Evolutionary conservation across 37 sponge, comb jelly and placozoan genomes (phyloP).

Genomic region (Aplysina aerophoba): DNA sequence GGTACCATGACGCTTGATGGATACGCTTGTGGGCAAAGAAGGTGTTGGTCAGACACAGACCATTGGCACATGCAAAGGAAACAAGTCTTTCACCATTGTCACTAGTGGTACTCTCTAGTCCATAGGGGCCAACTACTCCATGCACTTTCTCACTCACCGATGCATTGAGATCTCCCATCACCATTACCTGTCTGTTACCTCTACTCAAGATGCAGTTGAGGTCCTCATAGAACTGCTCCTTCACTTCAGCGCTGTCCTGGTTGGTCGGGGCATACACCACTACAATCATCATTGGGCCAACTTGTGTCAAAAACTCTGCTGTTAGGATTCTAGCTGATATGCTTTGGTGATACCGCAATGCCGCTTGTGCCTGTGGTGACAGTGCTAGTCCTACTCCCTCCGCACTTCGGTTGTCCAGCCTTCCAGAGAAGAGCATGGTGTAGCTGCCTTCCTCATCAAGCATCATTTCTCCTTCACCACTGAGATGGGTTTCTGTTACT

Average conservation of each 20-base stretch:
- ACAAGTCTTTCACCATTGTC: constrained; percentile 14
- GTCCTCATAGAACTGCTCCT: constrained; percentile 25
- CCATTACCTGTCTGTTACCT: constrained; percentile 22
- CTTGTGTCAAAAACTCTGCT: constrained; percentile 3
- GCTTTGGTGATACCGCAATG: constrained; percentile 11
- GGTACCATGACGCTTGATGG: no score
- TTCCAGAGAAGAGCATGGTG: constrained; percentile 14
- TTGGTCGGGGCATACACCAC: constrained; percentile 22
- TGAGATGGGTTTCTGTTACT: constrained; percentile 24
- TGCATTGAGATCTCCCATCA: constrained; percentile 16
- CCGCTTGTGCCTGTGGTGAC: constrained; percentile 25
- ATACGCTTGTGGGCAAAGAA: no score
- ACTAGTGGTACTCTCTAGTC: constrained; percentile 11
- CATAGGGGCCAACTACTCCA: constrained; percentile 19
- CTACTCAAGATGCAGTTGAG: not conserved
- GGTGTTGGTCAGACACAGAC: constrained; percentile 12
- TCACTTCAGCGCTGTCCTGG: constrained; percentile 16
- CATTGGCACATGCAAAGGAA: constrained; percentile 27
- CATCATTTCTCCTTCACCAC: constrained; percentile 14
- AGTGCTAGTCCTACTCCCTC: constrained; percentile 18
- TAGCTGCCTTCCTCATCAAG: constrained; percentile 21
- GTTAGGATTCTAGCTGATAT: constrained; percentile 24
- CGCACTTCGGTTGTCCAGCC: not conserved
- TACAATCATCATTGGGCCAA: constrained; percentile 16
- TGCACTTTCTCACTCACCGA: constrained; percentile 6